Evolutionary conservation across 2,888 invertebrate genomes (phyloP).

Genomic region (Pinctada fucata): DNA sequence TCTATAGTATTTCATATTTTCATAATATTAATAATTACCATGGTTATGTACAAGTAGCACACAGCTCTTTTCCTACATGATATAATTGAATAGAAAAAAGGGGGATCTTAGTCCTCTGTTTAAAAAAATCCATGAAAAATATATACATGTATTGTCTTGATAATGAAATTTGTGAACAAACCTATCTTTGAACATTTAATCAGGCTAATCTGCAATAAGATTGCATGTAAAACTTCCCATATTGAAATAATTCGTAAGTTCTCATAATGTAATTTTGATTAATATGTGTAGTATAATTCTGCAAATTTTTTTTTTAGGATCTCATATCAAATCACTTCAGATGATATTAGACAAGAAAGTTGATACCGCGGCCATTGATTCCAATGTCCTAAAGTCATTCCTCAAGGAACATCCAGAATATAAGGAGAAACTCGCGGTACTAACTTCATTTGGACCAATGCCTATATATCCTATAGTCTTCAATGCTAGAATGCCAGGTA

Average conservation of each 20-base stretch:
- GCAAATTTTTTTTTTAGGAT: conserved; percentile 75
- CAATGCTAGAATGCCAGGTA: conserved; percentile 81
- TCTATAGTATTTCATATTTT: too few relatives aligned
- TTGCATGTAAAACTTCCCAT: not conserved
- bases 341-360: conserved; percentile 82
- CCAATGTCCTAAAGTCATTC: conserved; percentile 80
- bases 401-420: conserved; percentile 81
- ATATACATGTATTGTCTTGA: too few relatives aligned
- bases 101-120: too few relatives aligned
- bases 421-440: conserved; percentile 80
- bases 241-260: too few relatives aligned
- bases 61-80: too few relatives aligned
- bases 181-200: not conserved
- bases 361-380: conserved; percentile 83
- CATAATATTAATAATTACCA: too few relatives aligned
- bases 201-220: too few relatives aligned
- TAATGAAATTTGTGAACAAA: not conserved
- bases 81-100: too few relatives aligned
- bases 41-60: too few relatives aligned
- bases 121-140: too few relatives aligned
- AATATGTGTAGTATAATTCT: too few relatives aligned
- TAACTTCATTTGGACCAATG: conserved; percentile 83
- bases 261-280: too few relatives aligned
- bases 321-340: conserved; percentile 82
- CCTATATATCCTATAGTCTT: conserved; percentile 84